These are phyloP conservation scores for Promerops cafer DNA, from an alignment of 2,113 vertebrate species.

Conservation along the genomic window DNA sequence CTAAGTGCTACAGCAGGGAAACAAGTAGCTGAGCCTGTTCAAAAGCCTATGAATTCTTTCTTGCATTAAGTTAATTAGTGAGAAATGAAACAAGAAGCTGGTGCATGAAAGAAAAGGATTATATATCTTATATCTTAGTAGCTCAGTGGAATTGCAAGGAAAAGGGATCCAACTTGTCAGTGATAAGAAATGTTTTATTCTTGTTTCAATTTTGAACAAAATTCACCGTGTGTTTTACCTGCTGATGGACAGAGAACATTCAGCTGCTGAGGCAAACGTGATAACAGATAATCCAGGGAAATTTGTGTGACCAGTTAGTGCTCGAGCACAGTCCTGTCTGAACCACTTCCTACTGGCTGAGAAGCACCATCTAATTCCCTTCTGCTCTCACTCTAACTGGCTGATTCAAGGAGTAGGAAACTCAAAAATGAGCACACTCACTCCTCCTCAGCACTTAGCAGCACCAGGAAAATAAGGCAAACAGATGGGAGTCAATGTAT, in stretches of 20 bases:
- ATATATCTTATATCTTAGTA: neutral
- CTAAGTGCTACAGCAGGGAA: neutral
- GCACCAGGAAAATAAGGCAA: constrained; percentile 11
- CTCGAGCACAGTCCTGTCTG: neutral
- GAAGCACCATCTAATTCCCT: neutral
- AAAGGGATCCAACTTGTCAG: neutral
- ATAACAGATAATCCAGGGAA: neutral
- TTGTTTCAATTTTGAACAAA: neutral
- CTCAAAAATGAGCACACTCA: neutral
- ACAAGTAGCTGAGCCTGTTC: neutral
- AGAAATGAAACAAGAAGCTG: constrained; percentile 30
- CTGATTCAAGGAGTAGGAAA: neutral
- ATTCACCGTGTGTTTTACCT: neutral
- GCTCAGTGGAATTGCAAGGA: neutral
- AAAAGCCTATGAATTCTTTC: neutral
- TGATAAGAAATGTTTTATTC: neutral
- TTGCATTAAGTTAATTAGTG: constrained; percentile 32
- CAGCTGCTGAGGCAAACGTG: neutral
- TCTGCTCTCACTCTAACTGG: neutral
- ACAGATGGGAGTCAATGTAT: constrained; percentile 46
- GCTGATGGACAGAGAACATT: neutral
- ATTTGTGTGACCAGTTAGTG: neutral
- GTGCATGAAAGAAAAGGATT: neutral
- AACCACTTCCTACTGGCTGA: neutral
- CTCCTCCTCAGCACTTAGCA: constrained; percentile 21